Evolutionary conservation across 2,888 invertebrate genomes (phyloP).

Genomic region (Hemistola chrysoprasaria): DNA sequence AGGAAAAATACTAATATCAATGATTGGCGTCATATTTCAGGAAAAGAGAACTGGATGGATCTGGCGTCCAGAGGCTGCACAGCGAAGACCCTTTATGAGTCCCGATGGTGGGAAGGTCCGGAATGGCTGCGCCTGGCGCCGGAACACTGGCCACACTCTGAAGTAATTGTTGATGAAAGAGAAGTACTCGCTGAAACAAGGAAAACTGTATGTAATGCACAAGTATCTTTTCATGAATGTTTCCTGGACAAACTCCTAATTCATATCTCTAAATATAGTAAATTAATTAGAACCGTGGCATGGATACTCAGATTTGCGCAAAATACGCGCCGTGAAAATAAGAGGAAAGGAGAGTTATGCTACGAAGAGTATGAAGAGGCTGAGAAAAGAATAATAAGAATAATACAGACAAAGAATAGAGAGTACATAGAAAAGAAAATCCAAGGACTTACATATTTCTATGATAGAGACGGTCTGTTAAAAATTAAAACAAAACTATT

Average conservation of each 20-base stretch:
- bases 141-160: too few species aligned
- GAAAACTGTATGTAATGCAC: neutral
- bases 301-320: conserved; percentile 11
- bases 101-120: too few species aligned
- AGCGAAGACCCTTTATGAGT: too few species aligned
- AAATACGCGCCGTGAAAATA: conserved; percentile 1
- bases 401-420: neutral
- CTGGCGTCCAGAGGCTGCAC: too few species aligned
- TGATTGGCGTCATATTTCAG: conserved; percentile 1
- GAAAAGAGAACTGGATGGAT: neutral
- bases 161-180: too few species aligned
- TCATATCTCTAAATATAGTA: conserved; percentile 14
- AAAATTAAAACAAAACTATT: conserved; percentile 1
- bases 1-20: neutral
- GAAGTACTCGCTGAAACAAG: too few species aligned
- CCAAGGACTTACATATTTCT: neutral
- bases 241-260: neutral
- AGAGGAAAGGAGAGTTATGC: conserved; percentile 4
- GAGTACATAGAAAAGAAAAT: neutral
- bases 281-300: conserved; percentile 9
- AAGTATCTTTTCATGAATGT: neutral
- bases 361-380: conserved; percentile 9
- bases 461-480: neutral
- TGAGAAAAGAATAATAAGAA: conserved; percentile 4
- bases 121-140: too few species aligned